phyloP scores from a whole-genome alignment of 2,797 vertebrate species.

The Falco biarmicus region DNA sequence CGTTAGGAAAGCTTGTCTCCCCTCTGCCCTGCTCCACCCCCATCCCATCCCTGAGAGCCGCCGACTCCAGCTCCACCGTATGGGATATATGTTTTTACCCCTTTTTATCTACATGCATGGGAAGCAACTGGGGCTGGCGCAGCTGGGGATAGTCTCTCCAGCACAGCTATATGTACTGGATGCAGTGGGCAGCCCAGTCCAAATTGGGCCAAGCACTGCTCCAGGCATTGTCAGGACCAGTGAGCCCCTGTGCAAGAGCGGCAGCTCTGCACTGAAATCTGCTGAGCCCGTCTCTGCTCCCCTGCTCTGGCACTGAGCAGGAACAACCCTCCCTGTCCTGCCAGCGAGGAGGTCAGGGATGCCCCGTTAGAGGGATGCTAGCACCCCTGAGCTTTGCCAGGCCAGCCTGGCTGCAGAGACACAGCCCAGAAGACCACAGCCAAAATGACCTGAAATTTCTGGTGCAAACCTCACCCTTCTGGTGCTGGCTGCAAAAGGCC shows the following conservation, averaged over 20 bases:
- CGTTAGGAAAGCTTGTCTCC: not conserved
- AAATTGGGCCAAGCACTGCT: not conserved
- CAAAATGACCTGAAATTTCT: not conserved
- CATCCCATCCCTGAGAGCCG: not conserved
- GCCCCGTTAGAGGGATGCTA: not conserved
- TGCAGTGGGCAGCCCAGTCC: not conserved
- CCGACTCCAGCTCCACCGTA: not conserved
- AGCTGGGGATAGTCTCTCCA: not conserved
- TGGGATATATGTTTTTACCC: not conserved
- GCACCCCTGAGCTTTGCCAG: not conserved
- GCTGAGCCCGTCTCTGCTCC: not conserved
- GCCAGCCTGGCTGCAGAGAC: not conserved
- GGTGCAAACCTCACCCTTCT: not conserved
- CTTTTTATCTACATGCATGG: not conserved
- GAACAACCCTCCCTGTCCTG: not conserved
- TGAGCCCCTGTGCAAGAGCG: not conserved
- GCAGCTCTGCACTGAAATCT: not conserved
- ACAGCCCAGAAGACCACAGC: not conserved
- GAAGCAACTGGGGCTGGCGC: not conserved
- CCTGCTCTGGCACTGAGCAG: not conserved
- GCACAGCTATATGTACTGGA: not conserved
- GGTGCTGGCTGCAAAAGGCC: not conserved
- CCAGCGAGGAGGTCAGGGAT: fast-evolving
- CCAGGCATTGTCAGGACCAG: not conserved
- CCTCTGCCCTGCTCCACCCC: not conserved